These are phyloP conservation scores for Hydrolagus colliei DNA, from an alignment of 2,797 vertebrate genomes.

Conservation along the genomic window DNA sequence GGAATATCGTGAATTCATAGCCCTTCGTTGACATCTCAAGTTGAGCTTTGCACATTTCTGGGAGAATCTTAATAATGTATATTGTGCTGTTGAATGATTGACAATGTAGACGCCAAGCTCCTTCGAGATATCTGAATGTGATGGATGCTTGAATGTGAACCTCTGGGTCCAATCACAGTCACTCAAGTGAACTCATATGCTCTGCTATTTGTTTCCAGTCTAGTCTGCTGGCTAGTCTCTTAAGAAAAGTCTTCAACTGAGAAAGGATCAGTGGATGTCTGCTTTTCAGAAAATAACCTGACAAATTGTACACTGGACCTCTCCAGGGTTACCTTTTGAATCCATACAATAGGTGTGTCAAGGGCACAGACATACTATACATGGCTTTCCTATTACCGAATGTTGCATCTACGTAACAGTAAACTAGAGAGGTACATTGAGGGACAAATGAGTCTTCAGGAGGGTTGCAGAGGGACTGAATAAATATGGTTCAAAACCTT, in stretches of 20 bases:
- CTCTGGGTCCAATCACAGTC: background rate
- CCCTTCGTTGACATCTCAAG: background rate
- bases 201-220: background rate
- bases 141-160: conserved; percentile 2
- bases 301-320: conserved; percentile 1
- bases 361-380: background rate
- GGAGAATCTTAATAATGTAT: conserved; percentile 7
- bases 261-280: conserved; percentile 7
- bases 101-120: background rate
- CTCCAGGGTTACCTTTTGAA: background rate
- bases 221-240: background rate
- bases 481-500: background rate
- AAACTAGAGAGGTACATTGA: background rate
- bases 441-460: background rate
- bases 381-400: background rate
- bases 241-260: background rate
- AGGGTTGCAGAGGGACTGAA: background rate
- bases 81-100: conserved; percentile 6
- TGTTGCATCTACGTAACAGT: background rate
- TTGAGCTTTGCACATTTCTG: background rate
- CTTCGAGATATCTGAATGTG: conserved; percentile 12
- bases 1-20: background rate
- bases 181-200: background rate
- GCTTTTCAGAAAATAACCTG: background rate
- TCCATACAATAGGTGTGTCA: background rate